These are phyloP conservation scores for Gymnoscopelus microlampas DNA, from an alignment of 2,797 vertebrate genomes.

Conservation along the genomic window DNA sequence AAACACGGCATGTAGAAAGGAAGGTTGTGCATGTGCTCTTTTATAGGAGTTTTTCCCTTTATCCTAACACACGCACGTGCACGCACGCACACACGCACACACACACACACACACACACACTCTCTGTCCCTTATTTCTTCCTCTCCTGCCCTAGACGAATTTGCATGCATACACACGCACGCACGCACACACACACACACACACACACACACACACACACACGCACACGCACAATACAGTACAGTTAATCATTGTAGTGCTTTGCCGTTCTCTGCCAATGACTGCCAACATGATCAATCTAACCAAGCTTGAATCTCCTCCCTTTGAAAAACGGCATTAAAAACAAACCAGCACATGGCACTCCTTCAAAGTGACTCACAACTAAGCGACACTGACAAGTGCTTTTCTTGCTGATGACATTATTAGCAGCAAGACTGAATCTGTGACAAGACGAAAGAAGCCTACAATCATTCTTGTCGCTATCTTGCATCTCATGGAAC, in stretches of 20 bases:
- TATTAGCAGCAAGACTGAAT: constrained; percentile 4
- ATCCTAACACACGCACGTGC: no score
- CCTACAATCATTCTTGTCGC: constrained; percentile 47
- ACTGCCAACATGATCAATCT: neutral
- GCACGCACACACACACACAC: neutral
- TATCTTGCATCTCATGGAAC: constrained; percentile 40
- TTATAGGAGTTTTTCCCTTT: no score
- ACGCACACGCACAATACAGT: neutral
- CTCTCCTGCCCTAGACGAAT: no score
- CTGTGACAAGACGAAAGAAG: constrained; percentile 31
- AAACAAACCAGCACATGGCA: neutral
- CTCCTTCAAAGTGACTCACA: constrained; percentile 19
- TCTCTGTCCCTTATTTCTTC: no score
- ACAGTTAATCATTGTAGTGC: neutral
- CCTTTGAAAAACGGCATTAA: constrained; percentile 1
- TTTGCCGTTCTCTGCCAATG: neutral
- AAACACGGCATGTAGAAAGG: constrained; percentile 5
- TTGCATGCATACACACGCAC: neutral
- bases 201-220: neutral
- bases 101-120: no score
- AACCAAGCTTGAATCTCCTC: neutral
- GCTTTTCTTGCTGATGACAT: constrained; percentile 17
- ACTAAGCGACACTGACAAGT: constrained; percentile 1
- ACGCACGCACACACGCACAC: no score
- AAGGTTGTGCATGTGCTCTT: no score